Conservation (phyloP, 2,797 vertebrate genomes). For the Eulemur rubriventer region DNA sequence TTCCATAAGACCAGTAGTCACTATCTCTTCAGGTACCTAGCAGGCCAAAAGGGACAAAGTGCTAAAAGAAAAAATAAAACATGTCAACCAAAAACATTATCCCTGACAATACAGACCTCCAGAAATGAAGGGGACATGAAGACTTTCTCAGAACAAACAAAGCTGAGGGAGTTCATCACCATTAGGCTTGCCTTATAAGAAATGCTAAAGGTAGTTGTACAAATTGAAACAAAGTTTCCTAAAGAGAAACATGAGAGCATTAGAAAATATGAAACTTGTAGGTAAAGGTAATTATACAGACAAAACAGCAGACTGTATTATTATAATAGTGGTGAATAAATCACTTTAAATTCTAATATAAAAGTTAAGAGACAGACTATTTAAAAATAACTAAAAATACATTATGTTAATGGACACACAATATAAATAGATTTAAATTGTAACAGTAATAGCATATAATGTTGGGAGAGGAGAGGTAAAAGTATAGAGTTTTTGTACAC, state of each 20-base stretch:
- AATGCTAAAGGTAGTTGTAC: too few species aligned
- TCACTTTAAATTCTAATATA: too few species aligned
- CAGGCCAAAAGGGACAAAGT: background rate
- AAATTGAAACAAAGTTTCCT: too few species aligned
- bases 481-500: too few species aligned
- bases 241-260: background rate
- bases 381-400: too few species aligned
- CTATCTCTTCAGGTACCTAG: background rate
- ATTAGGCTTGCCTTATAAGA: background rate
- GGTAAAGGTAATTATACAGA: background rate
- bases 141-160: background rate
- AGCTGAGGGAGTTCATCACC: background rate
- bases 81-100: background rate
- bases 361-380: too few species aligned
- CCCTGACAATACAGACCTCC: background rate
- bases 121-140: background rate
- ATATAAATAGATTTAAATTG: too few species aligned
- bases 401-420: too few species aligned
- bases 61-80: background rate
- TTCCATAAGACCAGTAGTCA: background rate
- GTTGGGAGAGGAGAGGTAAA: too few species aligned
- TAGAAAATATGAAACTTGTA: background rate
- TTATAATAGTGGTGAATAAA: too few species aligned
- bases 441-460: too few species aligned
- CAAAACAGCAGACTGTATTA: background rate